Evolutionary conservation across 2,888 invertebrate species (phyloP), one percentile per base, ranked within the genome.

Genomic region (Amaurobius ferox): DNA sequence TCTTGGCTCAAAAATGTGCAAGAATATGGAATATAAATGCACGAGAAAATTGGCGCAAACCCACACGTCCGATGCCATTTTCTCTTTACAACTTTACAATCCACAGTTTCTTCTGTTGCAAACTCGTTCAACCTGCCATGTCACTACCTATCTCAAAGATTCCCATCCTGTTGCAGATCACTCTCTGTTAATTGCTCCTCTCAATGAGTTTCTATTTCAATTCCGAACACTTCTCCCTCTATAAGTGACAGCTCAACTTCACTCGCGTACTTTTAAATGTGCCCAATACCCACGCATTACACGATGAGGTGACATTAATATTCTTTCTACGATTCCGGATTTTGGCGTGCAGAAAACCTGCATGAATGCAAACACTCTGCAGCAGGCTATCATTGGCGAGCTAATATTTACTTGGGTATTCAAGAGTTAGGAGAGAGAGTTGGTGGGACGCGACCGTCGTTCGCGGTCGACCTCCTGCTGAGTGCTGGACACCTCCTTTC

Each of bases 371-470:
- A 77, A 67, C 77, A 77, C 77, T 77, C 44, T 55, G 3, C 32
- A 16, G 32, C 30, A 44, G 70, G 66, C 78, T 70, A 78, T 78
- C 78, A 78, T 62, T 40, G 40, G 39, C 66, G 28, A 28, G 40
- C 67, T 70, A 78, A 78, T 71, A 78, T 70, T 78, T 68, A 35
- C 29, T 5, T 55, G 11, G 23, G 3, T 19, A 6, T 23, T 7
- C 35, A 35, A 9, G 6, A 35, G 9, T 9, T 9, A 7, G 35
- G 35, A 35, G 35, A 35, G 9, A 9, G n/a, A n/a, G 55, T 23
- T 23, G 23, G 55, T 23, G 1, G 35, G 39, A 26, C 39, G 62
- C 62, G 64, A 29, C 28, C 26, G 74, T 74, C 39, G 66, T 23
- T 62, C 19, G 44, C 19, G 76, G 9, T 39, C 11, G 3, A 11